Percentiles rank a stretch among this genome's conserved stretches.
phyloP scores from a whole-genome alignment of 2,113 vertebrate genomes.

The Lucifuga dentata region DNA sequence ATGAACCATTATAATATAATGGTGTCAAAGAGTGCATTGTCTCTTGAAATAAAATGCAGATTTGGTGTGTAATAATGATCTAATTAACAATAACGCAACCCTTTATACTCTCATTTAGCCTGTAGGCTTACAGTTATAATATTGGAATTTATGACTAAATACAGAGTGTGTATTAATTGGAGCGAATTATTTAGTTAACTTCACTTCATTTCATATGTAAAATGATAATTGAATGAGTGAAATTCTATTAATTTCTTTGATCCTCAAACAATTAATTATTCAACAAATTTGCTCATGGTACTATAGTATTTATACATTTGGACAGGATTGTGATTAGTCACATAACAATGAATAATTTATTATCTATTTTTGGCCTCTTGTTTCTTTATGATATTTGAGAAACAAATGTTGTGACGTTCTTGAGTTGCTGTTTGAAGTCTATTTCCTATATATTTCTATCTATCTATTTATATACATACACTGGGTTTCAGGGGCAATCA shows the following conservation, averaged over 20 bases:
- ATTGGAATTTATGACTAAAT: slow-evolving; percentile 14
- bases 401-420: neutral
- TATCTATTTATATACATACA: too few species aligned
- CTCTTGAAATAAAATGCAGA: slow-evolving; percentile 24
- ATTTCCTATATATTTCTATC: too few species aligned
- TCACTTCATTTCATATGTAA: slow-evolving; percentile 11
- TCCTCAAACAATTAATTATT: slow-evolving; percentile 37
- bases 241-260: slow-evolving; percentile 21
- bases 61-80: slow-evolving; percentile 12
- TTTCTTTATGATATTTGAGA: too few species aligned
- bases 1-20: slow-evolving; percentile 5
- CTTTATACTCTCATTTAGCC: neutral
- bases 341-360: slow-evolving; percentile 12
- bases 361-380: too few species aligned
- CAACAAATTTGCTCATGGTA: slow-evolving; percentile 12
- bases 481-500: too few species aligned
- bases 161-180: neutral
- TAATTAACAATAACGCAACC: slow-evolving; percentile 6
- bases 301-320: slow-evolving; percentile 2
- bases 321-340: neutral
- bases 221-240: neutral
- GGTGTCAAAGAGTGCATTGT: slow-evolving; percentile 7
- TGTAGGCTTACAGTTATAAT: neutral
- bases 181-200: neutral
- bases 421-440: too few species aligned